Evolutionary conservation across 2,113 vertebrate genomes (phyloP).

Genomic region (Tylochromis polylepis): DNA sequence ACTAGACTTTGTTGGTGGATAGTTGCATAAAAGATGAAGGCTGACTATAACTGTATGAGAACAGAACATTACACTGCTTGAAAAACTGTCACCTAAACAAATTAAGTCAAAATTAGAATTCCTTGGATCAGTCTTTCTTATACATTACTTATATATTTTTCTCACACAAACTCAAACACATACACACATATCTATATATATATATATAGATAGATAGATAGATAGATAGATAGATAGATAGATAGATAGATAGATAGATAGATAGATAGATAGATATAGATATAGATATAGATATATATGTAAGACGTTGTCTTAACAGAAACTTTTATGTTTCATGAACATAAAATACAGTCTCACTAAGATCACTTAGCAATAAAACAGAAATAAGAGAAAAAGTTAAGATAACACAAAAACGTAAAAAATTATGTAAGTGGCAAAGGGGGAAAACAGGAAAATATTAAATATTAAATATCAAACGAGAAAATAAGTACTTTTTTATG

Average conservation of each 20-base stretch:
- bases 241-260: no score
- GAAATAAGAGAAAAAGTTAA: not conserved
- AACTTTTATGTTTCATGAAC: not conserved
- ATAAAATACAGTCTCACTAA: not conserved
- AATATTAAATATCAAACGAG: constrained; percentile 1
- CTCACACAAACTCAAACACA: not conserved
- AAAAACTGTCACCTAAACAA: not conserved
- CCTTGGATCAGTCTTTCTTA: not conserved
- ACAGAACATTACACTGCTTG: not conserved
- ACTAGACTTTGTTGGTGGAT: not conserved
- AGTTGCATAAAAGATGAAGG: not conserved
- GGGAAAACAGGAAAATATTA: not conserved
- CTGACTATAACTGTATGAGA: not conserved
- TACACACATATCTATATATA: not conserved
- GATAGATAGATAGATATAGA: no score
- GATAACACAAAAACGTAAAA: not conserved
- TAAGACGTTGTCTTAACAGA: not conserved
- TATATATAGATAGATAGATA: not conserved
- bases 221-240: no score
- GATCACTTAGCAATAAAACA: not conserved
- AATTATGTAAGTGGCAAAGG: not conserved
- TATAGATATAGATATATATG: not conserved
- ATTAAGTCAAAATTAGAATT: not conserved
- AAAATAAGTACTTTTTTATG: not conserved
- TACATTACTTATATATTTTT: not conserved